phyloP scores from a whole-genome alignment of 2,888 invertebrate species.

The Mythimna vitellina region DNA sequence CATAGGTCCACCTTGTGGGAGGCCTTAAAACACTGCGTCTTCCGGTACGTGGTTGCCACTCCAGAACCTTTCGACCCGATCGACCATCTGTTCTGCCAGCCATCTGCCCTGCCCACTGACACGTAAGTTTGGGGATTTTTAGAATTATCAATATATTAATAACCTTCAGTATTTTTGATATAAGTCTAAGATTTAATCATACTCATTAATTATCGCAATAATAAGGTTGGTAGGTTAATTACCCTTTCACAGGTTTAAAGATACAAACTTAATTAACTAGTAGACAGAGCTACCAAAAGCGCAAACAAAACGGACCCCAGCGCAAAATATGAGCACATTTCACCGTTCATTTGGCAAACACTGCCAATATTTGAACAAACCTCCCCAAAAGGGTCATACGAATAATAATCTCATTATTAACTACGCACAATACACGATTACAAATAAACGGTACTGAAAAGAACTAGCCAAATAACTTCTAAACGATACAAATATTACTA shows the following conservation, averaged over 20 bases:
- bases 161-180: no score
- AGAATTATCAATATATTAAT: no score
- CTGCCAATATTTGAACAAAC: slow-evolving; percentile 83
- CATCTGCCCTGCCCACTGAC: no score
- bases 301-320: slow-evolving; percentile 14
- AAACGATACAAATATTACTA: slow-evolving; percentile 53
- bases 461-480: slow-evolving; percentile 68
- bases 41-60: no score
- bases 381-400: slow-evolving; percentile 69
- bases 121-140: no score
- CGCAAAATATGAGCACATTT: slow-evolving; percentile 65
- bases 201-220: no score
- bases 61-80: no score
- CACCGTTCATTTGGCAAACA: slow-evolving; percentile 78
- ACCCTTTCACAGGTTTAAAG: not conserved
- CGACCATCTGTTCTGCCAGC: no score
- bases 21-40: no score
- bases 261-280: not conserved
- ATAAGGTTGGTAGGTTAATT: not conserved
- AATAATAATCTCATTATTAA: slow-evolving; percentile 85
- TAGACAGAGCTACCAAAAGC: slow-evolving; percentile 19
- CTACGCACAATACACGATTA: slow-evolving; percentile 77
- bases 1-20: no score
- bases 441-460: slow-evolving; percentile 83
- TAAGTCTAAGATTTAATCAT: no score